Percentiles rank a stretch among this genome's conserved stretches.
These are phyloP conservation scores for Ectemnius cavifrons DNA, from an alignment of 2,888 invertebrate species.

Conservation along the genomic window DNA sequence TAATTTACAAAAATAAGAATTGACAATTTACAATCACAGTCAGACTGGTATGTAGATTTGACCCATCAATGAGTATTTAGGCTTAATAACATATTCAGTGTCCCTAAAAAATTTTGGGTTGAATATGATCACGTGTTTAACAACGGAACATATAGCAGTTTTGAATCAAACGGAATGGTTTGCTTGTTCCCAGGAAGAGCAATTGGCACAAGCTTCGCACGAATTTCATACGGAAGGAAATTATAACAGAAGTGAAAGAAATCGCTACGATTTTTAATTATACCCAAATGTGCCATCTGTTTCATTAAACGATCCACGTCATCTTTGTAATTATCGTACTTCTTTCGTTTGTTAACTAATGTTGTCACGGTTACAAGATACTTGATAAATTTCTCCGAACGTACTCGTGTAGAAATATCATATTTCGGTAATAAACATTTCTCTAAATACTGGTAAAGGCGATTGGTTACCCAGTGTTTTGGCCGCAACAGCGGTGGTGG, in stretches of 20 bases:
- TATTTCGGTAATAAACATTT: conserved; percentile 66
- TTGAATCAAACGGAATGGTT: conserved; percentile 68
- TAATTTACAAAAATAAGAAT: not conserved
- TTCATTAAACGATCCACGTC: conserved; percentile 63
- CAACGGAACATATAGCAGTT: conserved; percentile 53
- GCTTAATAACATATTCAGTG: not conserved
- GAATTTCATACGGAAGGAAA: conserved; percentile 70
- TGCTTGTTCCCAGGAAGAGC: conserved; percentile 65
- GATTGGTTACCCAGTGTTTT: conserved; percentile 68
- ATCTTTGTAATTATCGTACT: conserved; percentile 61
- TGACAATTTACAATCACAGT: too few relatives aligned
- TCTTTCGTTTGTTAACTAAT: conserved; percentile 56
- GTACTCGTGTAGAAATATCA: conserved; percentile 53
- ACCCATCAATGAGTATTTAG: not conserved
- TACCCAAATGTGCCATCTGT: conserved; percentile 66
- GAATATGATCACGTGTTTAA: not conserved
- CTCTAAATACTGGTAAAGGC: conserved; percentile 68
- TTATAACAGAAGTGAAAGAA: conserved; percentile 71
- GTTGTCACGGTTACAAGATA: conserved; percentile 50
- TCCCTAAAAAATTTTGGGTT: not conserved
- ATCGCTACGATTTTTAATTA: conserved; percentile 66
- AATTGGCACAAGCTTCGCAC: conserved; percentile 70
- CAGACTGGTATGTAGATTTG: not conserved
- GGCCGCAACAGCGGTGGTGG: conserved; percentile 66
- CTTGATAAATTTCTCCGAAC: conserved; percentile 66